Evolutionary conservation across 2,113 vertebrate genomes (phyloP).

Genomic region (Psammodynastes pulverulentus): DNA sequence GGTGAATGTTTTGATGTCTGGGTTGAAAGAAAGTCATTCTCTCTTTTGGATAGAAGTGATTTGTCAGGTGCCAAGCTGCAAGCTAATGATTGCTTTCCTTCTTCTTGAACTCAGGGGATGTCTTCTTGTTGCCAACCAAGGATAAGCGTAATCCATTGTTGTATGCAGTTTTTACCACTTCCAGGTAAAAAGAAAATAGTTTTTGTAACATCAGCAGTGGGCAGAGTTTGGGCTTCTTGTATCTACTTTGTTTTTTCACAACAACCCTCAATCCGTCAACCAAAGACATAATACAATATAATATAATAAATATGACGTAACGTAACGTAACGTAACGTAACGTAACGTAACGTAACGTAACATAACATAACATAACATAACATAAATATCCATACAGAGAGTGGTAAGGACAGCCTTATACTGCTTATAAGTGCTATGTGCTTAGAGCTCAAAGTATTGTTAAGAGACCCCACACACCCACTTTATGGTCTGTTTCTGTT

Average conservation of each 20-base stretch:
- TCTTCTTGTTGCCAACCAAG: constrained; percentile 87
- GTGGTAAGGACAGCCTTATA: no score
- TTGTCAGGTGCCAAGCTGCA: rapidly evolving
- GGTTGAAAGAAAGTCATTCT: not conserved
- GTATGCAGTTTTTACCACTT: constrained; percentile 90
- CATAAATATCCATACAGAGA: no score
- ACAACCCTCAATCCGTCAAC: no score
- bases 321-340: no score
- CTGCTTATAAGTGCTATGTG: no score
- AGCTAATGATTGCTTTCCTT: not conserved
- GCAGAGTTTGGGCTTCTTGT: not conserved
- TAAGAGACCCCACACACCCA: no score
- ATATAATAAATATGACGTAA: no score
- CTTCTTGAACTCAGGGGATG: constrained; percentile 75
- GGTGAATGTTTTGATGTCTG: not conserved
- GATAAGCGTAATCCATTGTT: constrained; percentile 91
- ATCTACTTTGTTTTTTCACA: not conserved
- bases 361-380: no score
- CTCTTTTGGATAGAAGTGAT: not conserved
- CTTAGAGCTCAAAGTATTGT: no score
- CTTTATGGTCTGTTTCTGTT: no score
- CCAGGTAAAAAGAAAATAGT: constrained; percentile 76
- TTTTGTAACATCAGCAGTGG: not conserved
- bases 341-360: no score
- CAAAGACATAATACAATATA: not conserved